A percentile compares a stretch with the other conserved stretches of the same genome.
These are phyloP conservation scores for Paracanthobrama guichenoti DNA, from an alignment of 2,113 vertebrate species.

Conservation along the genomic window DNA sequence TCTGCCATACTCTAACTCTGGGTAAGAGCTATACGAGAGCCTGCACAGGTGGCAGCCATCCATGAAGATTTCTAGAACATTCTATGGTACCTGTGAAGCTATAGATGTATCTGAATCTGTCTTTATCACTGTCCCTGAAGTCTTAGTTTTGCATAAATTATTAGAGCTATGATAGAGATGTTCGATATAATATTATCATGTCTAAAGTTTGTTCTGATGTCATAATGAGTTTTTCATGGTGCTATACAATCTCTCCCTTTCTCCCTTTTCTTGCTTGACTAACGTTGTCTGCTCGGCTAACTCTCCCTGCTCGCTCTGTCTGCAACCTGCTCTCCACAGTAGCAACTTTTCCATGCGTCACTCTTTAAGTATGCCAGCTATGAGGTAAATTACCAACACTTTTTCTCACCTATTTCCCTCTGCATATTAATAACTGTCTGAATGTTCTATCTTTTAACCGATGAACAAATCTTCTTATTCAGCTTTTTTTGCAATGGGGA, in stretches of 20 bases:
- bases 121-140: not conserved
- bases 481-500: not conserved
- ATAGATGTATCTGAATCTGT: not conserved
- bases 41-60: not conserved
- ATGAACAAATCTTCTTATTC: not conserved
- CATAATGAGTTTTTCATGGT: conserved; percentile 6
- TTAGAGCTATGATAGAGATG: not conserved
- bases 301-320: conserved; percentile 58
- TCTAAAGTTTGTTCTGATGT: conserved; percentile 3
- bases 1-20: conserved; percentile 54
- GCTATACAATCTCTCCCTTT: conserved; percentile 10
- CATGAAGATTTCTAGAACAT: conserved; percentile 12
- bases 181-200: not conserved
- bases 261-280: conserved; percentile 36
- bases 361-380: conserved; percentile 93
- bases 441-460: not conserved
- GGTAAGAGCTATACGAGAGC: conserved; percentile 51
- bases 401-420: not conserved
- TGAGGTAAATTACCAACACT: conserved; percentile 85
- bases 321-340: conserved; percentile 70
- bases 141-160: not conserved
- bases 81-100: not conserved
- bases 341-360: conserved; percentile 87
- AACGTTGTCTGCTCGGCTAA: conserved; percentile 36
- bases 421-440: conserved; percentile 9